These are phyloP conservation scores for Drosophila putrida DNA, from an alignment of 2,888 invertebrate species.

Conservation along the genomic window DNA sequence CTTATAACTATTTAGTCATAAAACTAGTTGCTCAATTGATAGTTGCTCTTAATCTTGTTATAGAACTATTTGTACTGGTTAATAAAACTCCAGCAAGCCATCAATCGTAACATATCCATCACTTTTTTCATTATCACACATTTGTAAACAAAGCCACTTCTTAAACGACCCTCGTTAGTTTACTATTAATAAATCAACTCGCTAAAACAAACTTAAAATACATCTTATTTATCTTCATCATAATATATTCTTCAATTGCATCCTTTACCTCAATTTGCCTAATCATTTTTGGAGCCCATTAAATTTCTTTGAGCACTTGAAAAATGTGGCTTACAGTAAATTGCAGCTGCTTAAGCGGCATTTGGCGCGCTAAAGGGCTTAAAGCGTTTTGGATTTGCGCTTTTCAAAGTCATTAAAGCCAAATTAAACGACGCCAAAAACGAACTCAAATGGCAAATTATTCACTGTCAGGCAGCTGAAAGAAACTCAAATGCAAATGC, in stretches of 20 bases:
- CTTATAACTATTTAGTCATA: too few relatives aligned
- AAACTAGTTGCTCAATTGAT: too few relatives aligned
- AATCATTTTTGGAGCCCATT: constrained; percentile 13
- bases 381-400: constrained; percentile 63
- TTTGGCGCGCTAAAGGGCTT: constrained; percentile 52
- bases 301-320: constrained; percentile 17
- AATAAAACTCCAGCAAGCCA: too few relatives aligned
- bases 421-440: constrained; percentile 56
- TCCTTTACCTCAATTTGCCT: constrained; percentile 9
- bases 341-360: constrained; percentile 6
- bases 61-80: too few relatives aligned
- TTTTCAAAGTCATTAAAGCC: constrained; percentile 71
- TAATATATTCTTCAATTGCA: background rate
- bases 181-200: too few relatives aligned
- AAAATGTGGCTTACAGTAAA: constrained; percentile 19
- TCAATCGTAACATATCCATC: too few relatives aligned
- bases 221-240: background rate
- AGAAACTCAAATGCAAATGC: constrained; percentile 42
- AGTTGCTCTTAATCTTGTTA: too few relatives aligned
- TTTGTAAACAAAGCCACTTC: too few relatives aligned
- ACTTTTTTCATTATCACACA: too few relatives aligned
- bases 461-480: constrained; percentile 74
- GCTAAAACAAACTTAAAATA: background rate
- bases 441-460: constrained; percentile 78
- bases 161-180: too few relatives aligned